Conservation (phyloP, 2,797 vertebrate genomes). For the Galagoides demidoff region DNA sequence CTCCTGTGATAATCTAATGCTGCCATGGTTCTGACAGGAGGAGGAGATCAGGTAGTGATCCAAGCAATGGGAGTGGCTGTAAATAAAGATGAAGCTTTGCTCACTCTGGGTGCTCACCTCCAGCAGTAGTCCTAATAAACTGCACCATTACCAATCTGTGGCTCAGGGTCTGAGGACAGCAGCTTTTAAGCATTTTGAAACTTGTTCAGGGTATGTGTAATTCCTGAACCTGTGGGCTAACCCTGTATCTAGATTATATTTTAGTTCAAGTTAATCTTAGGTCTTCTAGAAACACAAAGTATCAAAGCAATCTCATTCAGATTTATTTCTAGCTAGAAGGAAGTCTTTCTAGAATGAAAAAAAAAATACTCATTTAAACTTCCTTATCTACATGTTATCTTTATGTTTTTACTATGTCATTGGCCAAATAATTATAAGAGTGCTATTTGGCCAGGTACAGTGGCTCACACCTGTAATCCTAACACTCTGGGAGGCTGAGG, state of each 20-base stretch:
- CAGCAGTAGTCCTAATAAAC: too few species aligned
- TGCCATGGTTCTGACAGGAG: too few species aligned
- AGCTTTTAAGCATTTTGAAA: slow-evolving; percentile 19
- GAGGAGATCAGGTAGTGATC: too few species aligned
- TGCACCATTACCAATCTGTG: too few species aligned
- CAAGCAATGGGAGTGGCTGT: too few species aligned
- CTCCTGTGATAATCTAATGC: too few species aligned
- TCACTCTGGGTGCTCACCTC: too few species aligned
- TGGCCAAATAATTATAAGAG: not conserved
- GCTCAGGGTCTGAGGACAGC: too few species aligned
- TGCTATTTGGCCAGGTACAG: not conserved
- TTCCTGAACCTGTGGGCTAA: not conserved
- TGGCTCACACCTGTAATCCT: too few species aligned
- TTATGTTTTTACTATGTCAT: not conserved
- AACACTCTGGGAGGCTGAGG: too few species aligned
- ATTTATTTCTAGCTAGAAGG: slow-evolving; percentile 31
- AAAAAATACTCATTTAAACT: not conserved
- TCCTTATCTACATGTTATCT: not conserved
- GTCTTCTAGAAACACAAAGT: not conserved
- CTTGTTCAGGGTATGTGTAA: not conserved
- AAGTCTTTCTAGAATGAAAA: not conserved
- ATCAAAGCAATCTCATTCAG: not conserved
- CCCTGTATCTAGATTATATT: not conserved
- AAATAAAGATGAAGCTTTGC: too few species aligned
- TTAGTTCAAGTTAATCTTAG: slow-evolving; percentile 20